Evolutionary conservation across 1,140 invertebrate species (phyloP).

Genomic region (Triops cancriformis): DNA sequence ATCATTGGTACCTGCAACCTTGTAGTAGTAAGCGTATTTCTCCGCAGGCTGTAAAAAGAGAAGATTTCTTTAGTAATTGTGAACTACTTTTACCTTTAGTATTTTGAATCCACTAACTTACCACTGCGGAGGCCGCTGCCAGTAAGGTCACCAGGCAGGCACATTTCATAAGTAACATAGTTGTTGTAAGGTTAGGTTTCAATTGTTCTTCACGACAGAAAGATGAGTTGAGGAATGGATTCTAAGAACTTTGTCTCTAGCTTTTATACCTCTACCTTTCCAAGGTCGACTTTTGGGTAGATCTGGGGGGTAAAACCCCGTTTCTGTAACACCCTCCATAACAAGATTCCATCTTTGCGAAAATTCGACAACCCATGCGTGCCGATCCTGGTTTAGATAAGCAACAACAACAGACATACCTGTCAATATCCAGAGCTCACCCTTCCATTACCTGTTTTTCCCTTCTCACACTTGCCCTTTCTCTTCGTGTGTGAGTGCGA

Average conservation of each 20-base stretch:
- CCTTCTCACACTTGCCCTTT: too few relatives aligned
- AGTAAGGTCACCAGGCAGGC: background rate
- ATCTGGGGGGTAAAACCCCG: background rate
- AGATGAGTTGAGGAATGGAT: background rate
- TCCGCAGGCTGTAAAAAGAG: background rate
- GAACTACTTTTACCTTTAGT: background rate
- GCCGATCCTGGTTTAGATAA: background rate
- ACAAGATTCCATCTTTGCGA: background rate
- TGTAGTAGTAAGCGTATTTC: background rate
- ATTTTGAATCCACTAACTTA: background rate
- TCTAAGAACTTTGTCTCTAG: background rate
- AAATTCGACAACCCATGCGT: background rate
- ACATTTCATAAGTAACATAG: background rate
- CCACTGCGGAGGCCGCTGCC: background rate
- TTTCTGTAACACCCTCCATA: background rate
- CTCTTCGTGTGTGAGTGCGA: too few relatives aligned
- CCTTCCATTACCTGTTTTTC: too few relatives aligned
- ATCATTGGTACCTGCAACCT: background rate
- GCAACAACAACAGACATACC: background rate
- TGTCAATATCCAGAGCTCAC: too few relatives aligned
- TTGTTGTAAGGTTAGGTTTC: background rate
- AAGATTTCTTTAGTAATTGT: background rate
- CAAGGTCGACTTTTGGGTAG: background rate
- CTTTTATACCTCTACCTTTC: background rate
- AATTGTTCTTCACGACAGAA: background rate